Evolutionary conservation across 2,113 vertebrate species (phyloP).

Genomic region (Corythornis cristatus): DNA sequence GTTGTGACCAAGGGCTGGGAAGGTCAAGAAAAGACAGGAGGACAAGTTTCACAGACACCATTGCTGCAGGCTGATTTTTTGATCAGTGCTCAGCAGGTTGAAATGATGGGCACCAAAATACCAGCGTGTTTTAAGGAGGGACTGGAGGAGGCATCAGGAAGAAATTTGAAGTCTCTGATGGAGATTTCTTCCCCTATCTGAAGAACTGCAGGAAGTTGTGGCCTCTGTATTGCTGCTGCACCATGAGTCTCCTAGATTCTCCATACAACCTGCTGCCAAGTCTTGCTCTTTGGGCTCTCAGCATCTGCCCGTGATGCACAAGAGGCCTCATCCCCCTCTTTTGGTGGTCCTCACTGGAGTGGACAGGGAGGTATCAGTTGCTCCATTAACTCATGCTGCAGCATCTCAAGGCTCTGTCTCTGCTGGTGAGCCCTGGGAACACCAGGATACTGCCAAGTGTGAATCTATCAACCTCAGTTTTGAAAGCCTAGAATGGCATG

Average conservation of each 20-base stretch:
- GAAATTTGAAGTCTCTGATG: background rate
- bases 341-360: background rate
- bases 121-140: background rate
- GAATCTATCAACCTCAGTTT: background rate
- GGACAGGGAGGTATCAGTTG: background rate
- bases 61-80: background rate
- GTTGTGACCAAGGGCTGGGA: background rate
- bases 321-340: background rate
- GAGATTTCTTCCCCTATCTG: background rate
- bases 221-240: background rate
- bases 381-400: background rate
- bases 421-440: background rate
- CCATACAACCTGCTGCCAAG: background rate
- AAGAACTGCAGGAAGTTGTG: background rate
- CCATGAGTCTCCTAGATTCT: fast-evolving
- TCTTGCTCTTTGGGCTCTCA: background rate
- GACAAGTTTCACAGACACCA: background rate
- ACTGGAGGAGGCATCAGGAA: background rate
- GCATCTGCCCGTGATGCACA: background rate
- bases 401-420: background rate
- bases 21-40: background rate
- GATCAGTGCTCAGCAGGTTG: background rate
- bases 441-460: background rate
- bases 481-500: background rate
- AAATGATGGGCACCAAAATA: background rate